Evolutionary conservation across 2,797 vertebrate species (phyloP).

Genomic region (Rhabdomys pumilio): DNA sequence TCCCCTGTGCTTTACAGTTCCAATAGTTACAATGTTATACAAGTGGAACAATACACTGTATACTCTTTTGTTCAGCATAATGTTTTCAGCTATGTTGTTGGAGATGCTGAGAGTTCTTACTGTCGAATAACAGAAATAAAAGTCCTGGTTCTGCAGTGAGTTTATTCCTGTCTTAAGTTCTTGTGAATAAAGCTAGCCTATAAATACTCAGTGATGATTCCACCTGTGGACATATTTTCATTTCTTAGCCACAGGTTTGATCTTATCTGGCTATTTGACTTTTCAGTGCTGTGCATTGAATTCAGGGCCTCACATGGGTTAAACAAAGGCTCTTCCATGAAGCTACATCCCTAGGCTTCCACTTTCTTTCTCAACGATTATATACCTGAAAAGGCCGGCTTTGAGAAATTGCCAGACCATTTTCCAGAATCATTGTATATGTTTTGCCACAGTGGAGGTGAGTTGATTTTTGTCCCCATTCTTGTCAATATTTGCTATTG

Average conservation of each 20-base stretch:
- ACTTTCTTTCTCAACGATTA: background rate
- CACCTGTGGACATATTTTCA: background rate
- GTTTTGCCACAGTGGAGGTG: background rate
- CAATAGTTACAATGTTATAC: background rate
- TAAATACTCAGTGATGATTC: background rate
- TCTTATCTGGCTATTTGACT: background rate
- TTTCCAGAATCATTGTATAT: background rate
- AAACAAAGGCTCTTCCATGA: background rate
- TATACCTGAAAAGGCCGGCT: background rate
- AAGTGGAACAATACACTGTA: background rate
- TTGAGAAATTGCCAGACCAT: constrained; percentile 42
- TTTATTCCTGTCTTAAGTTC: constrained; percentile 34
- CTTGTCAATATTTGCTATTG: constrained; percentile 24
- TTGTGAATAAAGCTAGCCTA: constrained; percentile 4
- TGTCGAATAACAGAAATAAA: background rate
- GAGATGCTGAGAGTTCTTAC: background rate
- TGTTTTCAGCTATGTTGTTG: constrained; percentile 36
- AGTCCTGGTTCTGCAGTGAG: background rate
- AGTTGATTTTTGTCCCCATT: constrained; percentile 2
- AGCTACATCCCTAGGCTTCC: background rate
- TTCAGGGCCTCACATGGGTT: background rate
- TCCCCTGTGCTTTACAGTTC: background rate
- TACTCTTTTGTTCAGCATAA: background rate
- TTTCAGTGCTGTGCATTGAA: background rate
- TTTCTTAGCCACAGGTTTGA: background rate